Evolutionary conservation across 2,888 invertebrate species (phyloP), one percentile per base, ranked within the genome.

Genomic region (Pterostichus niger): DNA sequence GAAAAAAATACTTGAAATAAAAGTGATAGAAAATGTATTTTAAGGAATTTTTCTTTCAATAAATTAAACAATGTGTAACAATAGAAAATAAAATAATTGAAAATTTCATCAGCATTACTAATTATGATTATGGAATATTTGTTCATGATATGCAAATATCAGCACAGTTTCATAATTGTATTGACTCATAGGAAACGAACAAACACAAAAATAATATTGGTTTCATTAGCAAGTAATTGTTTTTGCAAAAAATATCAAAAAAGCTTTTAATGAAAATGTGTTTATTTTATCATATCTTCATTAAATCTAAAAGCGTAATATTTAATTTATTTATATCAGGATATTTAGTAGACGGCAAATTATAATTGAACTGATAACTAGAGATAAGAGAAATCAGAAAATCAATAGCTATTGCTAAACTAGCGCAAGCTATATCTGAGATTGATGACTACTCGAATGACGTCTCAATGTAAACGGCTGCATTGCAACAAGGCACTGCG

Each of bases 261-360:
- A 59, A 24, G 59, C 31, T 59, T 59, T 59, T 11, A 31, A 59
- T 24, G 9, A 24, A 59, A 59, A 7, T 59, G 59, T 59, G 1
- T 7, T 40, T 40, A 40, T 7, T 40, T 40, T 59, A 59, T 59
- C 59, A 0, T 24, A 3, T 17, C 2, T 1, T 15, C 15, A 44
- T 13, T 56, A 13, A 1, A 17, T 56, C 17, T 31, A 40, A 17
- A 40, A 64, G 68, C 40, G 15, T n/a, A 40, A 40, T 68, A 68
- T 71, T 40, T 71, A 44, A 71, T 71, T 71, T 71, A 44, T 31
- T 71, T 13, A 17, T 56, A 56, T 56, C 24, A 13, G n/a, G 35
- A 68, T 9, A 40, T 33, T 17, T 15, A 40, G 31, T 40, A 68
- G 40, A 68, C 64, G 13, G 68, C 17, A 71, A 15, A 44, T 44